Evolutionary conservation across 2,888 invertebrate species (phyloP).

Genomic region (Drosophila affinis): DNA sequence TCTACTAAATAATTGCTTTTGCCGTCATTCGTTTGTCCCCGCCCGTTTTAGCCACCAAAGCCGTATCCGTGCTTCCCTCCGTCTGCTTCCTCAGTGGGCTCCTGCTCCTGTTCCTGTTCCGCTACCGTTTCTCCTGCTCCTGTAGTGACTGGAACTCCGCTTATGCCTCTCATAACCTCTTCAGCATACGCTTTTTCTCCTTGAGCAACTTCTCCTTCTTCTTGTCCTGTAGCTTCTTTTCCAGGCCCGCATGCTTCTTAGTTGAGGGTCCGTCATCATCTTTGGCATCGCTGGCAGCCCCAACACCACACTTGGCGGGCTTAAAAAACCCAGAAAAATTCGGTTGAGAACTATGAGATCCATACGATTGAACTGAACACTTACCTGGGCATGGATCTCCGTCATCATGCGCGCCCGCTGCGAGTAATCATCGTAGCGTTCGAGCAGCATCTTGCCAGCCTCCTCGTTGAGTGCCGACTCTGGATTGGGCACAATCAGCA

Average conservation of each 20-base stretch:
- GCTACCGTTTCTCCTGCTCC: slow-evolving; percentile 18
- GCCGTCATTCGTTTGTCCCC: slow-evolving; percentile 7
- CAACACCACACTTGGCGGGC: slow-evolving; percentile 84
- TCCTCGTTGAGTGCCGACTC: slow-evolving; percentile 99
- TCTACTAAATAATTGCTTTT: slow-evolving; percentile 20
- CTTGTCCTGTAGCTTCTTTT: slow-evolving; percentile 90
- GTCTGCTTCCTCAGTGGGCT: slow-evolving; percentile 14
- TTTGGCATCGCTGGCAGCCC: slow-evolving; percentile 77
- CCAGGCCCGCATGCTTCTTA: slow-evolving; percentile 92
- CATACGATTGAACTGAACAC: neutral
- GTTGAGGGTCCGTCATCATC: slow-evolving; percentile 89
- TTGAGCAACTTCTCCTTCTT: slow-evolving; percentile 88
- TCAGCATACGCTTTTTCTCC: slow-evolving; percentile 93
- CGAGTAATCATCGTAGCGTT: slow-evolving; percentile 96
- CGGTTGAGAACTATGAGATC: neutral
- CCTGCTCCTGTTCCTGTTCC: slow-evolving; percentile 4
- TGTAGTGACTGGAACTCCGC: slow-evolving; percentile 24
- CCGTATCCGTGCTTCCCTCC: slow-evolving; percentile 20
- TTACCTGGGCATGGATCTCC: slow-evolving; percentile 93
- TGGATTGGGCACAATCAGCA: slow-evolving; percentile 98
- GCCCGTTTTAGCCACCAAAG: slow-evolving; percentile 6
- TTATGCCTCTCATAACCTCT: slow-evolving; percentile 89
- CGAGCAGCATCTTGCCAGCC: slow-evolving; percentile 95
- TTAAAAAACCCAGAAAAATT: slow-evolving; percentile 69
- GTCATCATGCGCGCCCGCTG: slow-evolving; percentile 95